phyloP scores from a whole-genome alignment of 2,113 vertebrate genomes.

The Hyperopisus bebe region DNA sequence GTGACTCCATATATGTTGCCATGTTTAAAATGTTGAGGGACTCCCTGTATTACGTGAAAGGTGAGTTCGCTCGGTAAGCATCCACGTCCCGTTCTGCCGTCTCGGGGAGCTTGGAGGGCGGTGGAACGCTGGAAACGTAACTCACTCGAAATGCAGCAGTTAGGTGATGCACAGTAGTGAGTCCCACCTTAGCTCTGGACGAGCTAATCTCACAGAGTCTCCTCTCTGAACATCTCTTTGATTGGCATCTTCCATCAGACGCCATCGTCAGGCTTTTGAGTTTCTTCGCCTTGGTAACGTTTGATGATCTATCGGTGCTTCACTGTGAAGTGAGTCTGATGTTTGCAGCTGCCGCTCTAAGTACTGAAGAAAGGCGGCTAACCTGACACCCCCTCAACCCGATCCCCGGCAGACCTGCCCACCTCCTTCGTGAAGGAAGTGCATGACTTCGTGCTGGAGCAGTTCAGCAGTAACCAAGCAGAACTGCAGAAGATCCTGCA shows the following conservation, averaged over 20 bases:
- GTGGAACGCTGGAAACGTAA: background rate
- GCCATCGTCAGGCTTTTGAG: background rate
- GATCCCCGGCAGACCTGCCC: constrained; percentile 65
- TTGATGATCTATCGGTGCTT: background rate
- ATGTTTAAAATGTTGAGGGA: constrained; percentile 97
- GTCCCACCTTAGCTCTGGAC: background rate
- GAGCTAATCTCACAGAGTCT: background rate
- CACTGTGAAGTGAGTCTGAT: background rate
- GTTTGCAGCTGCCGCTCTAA: background rate
- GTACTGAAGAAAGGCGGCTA: background rate
- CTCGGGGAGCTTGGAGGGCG: background rate
- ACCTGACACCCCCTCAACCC: background rate
- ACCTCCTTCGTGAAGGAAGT: constrained; percentile 82
- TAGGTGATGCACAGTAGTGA: background rate
- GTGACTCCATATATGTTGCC: constrained; percentile 85
- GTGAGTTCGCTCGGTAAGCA: constrained; percentile 47
- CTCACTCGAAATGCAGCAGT: background rate
- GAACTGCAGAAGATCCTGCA: constrained; percentile 90
- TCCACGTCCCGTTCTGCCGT: background rate
- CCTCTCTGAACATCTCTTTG: background rate
- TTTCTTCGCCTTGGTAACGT: background rate
- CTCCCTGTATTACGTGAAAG: constrained; percentile 86
- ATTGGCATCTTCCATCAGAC: background rate
- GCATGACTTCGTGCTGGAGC: constrained; percentile 94
- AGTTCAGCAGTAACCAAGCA: constrained; percentile 88